Conservation (phyloP, 64 coral and sea anemone genomes). For the Porites lutea region DNA sequence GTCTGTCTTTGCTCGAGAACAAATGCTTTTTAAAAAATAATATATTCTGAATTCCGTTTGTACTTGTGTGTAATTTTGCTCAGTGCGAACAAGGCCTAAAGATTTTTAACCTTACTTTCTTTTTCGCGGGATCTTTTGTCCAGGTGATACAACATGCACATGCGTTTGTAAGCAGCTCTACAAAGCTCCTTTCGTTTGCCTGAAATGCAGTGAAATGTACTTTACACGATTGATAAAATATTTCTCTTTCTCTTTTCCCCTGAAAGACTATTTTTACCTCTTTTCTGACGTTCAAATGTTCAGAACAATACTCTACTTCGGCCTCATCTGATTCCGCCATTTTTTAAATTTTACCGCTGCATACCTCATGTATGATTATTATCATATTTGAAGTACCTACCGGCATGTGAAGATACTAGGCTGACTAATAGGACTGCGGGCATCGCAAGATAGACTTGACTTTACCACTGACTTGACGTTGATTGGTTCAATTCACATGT, state of each 20-base stretch:
- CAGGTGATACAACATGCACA: constrained; percentile 93
- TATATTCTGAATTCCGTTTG: no score
- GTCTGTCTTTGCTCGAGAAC: no score
- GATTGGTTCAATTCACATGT: not conserved
- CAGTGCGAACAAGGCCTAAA: not conserved
- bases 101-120: constrained; percentile 56
- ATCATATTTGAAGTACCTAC: not conserved
- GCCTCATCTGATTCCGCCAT: constrained; percentile 90
- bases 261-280: constrained; percentile 47
- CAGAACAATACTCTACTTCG: constrained; percentile 83
- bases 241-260: not conserved
- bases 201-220: constrained; percentile 35
- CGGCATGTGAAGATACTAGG: not conserved
- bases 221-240: not conserved
- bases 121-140: constrained; percentile 87
- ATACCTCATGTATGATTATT: not conserved
- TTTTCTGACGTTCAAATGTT: constrained; percentile 89
- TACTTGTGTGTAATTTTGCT: not conserved
- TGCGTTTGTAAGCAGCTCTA: constrained; percentile 81
- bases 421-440: no score
- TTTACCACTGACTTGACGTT: not conserved
- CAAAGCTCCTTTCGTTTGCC: constrained; percentile 84
- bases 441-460: not conserved
- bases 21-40: no score
- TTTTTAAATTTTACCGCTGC: constrained; percentile 71